Evolutionary conservation across 2,888 invertebrate species (phyloP), one percentile per base, ranked within the genome.

Genomic region (Scelioninae gen. 1): DNA sequence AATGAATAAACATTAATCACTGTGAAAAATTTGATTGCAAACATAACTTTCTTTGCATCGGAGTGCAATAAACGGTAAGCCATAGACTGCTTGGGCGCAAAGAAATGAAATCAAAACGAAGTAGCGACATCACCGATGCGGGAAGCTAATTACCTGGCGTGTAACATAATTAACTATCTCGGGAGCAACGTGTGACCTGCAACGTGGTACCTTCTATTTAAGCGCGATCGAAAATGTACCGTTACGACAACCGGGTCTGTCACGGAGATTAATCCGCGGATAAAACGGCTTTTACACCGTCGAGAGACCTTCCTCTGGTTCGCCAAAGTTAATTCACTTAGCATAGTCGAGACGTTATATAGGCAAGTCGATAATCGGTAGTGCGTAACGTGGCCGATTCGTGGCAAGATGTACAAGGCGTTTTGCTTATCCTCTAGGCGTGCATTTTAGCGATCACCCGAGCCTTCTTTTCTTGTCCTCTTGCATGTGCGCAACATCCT

Each of bases 121-220:
- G 82, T 72, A 84, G 84, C 84, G 78, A 80, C 84, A 82, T 74
- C 62, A 77, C 15, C 77, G 63, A 81, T 82, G 85, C 86, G 85
- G 85, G 84, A 85, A 86, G 88, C 87, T 88, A 89, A 89, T 89
- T 89, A 88, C 87, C 86, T 84, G 84, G 86, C 89, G 88, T 88
- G 87, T 89, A 86, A 88, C 86, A 87, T 89, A 88, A 89, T 89
- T 89, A 88, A 89, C 88, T 86, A 87, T 87, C 87, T 85, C 82
- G 71, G 72, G 84, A 77, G 82, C 80, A 80, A 82, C 84, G 65
- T 75, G 69, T 80, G 78, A 74, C 75, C 81, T 66, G 83, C 84
- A 76, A 76, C 78, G 69, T 76, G 71, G 75, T 82, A 71, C 75
- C 79, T 82, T 83, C 82, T 80, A 71, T 74, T 75, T 79, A 82